These are phyloP conservation scores for Melanostoma scalare DNA, from an alignment of 2,888 invertebrate genomes.

Conservation along the genomic window DNA sequence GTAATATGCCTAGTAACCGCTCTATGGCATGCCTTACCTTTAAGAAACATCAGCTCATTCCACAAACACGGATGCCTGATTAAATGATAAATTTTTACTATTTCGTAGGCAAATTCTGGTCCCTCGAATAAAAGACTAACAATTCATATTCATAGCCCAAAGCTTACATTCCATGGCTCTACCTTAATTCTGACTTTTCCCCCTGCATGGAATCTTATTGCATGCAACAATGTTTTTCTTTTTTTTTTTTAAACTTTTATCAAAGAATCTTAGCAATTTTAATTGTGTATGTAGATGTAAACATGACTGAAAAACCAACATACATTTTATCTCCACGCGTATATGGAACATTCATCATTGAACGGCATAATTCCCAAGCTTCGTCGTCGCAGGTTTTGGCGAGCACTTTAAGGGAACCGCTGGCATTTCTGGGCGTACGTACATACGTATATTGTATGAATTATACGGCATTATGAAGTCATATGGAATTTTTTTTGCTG, in stretches of 20 bases:
- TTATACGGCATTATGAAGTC: constrained; percentile 69
- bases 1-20: too few species aligned
- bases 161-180: neutral
- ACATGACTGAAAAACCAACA: constrained; percentile 25
- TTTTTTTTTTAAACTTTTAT: too few species aligned
- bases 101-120: neutral
- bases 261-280: constrained; percentile 50
- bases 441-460: constrained; percentile 47
- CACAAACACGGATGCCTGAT: neutral
- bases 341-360: constrained; percentile 2
- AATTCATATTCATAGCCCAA: constrained; percentile 1
- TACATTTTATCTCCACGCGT: constrained; percentile 4
- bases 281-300: constrained; percentile 51
- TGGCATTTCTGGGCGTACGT: constrained; percentile 45
- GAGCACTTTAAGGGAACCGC: constrained; percentile 20
- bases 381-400: constrained; percentile 12
- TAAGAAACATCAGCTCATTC: too few species aligned
- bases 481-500: constrained; percentile 55
- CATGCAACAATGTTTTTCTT: constrained; percentile 17
- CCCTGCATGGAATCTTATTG: constrained; percentile 3
- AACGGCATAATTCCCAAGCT: constrained; percentile 51
- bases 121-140: constrained; percentile 4
- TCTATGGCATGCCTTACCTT: too few species aligned
- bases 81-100: constrained; percentile 1
- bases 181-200: neutral